Conservation (phyloP, 2,113 vertebrate species). For the Holacanthus passer region DNA sequence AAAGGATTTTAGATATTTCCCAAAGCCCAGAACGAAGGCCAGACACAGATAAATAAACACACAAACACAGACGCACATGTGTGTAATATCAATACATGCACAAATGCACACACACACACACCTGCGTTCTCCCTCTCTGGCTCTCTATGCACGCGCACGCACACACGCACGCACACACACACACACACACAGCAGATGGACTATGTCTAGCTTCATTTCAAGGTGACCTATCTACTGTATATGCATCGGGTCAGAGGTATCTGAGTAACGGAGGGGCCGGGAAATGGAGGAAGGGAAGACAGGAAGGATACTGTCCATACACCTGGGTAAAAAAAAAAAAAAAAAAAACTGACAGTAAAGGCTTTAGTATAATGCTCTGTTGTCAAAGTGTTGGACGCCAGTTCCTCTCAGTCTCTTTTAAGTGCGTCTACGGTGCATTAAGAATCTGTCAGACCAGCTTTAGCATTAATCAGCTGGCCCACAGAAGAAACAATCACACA, state of each 20-base stretch:
- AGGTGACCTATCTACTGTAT: slow-evolving; percentile 76
- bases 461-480: slow-evolving; percentile 79
- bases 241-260: slow-evolving; percentile 58
- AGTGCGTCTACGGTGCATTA: slow-evolving; percentile 73
- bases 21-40: slow-evolving; percentile 59
- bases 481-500: slow-evolving; percentile 77
- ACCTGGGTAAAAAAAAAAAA: slow-evolving; percentile 38
- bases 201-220: slow-evolving; percentile 58
- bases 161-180: background rate
- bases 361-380: slow-evolving; percentile 72
- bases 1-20: slow-evolving; percentile 70
- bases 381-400: slow-evolving; percentile 66
- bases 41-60: slow-evolving; percentile 48
- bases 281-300: slow-evolving; percentile 12
- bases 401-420: slow-evolving; percentile 70
- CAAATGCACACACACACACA: slow-evolving; percentile 14
- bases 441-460: slow-evolving; percentile 78
- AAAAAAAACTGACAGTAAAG: slow-evolving; percentile 43
- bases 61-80: slow-evolving; percentile 38
- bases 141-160: background rate
- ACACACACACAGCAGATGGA: slow-evolving; percentile 58
- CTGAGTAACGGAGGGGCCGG: slow-evolving; percentile 13
- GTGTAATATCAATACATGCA: slow-evolving; percentile 48
- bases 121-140: slow-evolving; percentile 31
- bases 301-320: slow-evolving; percentile 30